Base-by-base conservation (phyloP, 2,888 invertebrate genomes). In the Lasioglossum pauxillum region DNA sequence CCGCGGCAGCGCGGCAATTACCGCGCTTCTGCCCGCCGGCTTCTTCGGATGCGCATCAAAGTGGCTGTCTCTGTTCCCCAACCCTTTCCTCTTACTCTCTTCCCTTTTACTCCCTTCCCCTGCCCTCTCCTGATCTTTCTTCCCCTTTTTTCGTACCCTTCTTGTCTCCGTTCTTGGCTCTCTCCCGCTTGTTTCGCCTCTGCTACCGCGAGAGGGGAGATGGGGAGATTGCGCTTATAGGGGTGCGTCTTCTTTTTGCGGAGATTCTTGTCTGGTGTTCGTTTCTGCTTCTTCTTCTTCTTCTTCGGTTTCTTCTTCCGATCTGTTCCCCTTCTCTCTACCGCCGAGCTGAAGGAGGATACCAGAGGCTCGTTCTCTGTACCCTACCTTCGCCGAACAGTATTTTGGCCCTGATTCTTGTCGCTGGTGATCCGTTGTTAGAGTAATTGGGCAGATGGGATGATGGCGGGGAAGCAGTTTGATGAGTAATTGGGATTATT, bases 1-100 rank as follows among this genome's bases (percentile, higher is more conserved):
- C 89, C 87, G 87, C 86, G 90, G 87, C 87, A 85, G 89, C 89
- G 90, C 91, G 90, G 93, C 94, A 94, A 94, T 94, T 94, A 94
- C 93, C 91, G 93, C 90, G 87, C 89, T 92, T 85, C 89, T 92
- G 90, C 92, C 93, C 92, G 90, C 85, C 90, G 93, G 92, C 92
- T 92, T 85, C 93, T 90, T 89, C 90, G 86, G 90, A 85, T 89
- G 83, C 87, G 86, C 85, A 83, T 89, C 90, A 86, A 82, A 81
- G 85, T 82, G 78, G 53, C 82, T 81, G 84, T 85, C 87, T 88
- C 80, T 77, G 78, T 78, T 72, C 82, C 46, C 74, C 57, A 23
- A 12, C 14, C 71, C n/a, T 41, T n/a, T 38, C 64, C 60, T 60
- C 14, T 2, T 60, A 14, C 64, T 73, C 57, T n/a, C n/a, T n/a